Conservation (phyloP, 2,888 invertebrate genomes). For the Clistopyga incitator region DNA sequence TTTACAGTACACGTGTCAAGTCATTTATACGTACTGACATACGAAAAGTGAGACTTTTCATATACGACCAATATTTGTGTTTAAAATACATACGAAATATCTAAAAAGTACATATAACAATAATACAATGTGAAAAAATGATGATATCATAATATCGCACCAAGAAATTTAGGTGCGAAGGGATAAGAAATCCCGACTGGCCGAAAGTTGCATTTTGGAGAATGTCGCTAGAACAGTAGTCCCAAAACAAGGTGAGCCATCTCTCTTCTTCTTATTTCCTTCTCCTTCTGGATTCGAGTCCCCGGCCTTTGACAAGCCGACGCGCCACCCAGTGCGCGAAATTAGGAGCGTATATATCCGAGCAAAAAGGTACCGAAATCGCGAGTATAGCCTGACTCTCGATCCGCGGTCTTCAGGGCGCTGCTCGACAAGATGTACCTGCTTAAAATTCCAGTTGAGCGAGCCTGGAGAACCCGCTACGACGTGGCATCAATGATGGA, state of each 20-base stretch:
- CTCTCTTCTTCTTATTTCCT: slow-evolving; percentile 7
- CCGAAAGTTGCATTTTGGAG: slow-evolving; percentile 20
- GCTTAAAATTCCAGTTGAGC: slow-evolving; percentile 79
- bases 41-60: too few species aligned
- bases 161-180: not conserved
- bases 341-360: slow-evolving; percentile 75
- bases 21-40: too few species aligned
- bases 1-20: too few species aligned
- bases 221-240: slow-evolving; percentile 17
- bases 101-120: too few species aligned
- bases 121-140: too few species aligned
- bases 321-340: slow-evolving; percentile 81
- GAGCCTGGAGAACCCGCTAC: slow-evolving; percentile 51
- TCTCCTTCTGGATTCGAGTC: slow-evolving; percentile 15
- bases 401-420: slow-evolving; percentile 36
- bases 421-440: slow-evolving; percentile 76
- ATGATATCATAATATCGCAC: too few species aligned
- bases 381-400: slow-evolving; percentile 40
- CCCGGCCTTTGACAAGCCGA: slow-evolving; percentile 78
- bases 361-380: slow-evolving; percentile 76
- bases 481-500: slow-evolving; percentile 80
- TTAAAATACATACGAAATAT: too few species aligned
- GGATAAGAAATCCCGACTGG: not conserved
- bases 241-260: not conserved
- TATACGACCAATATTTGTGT: too few species aligned